phyloP scores from a whole-genome alignment of 1,140 invertebrate species.

The Wasmannia auropunctata region DNA sequence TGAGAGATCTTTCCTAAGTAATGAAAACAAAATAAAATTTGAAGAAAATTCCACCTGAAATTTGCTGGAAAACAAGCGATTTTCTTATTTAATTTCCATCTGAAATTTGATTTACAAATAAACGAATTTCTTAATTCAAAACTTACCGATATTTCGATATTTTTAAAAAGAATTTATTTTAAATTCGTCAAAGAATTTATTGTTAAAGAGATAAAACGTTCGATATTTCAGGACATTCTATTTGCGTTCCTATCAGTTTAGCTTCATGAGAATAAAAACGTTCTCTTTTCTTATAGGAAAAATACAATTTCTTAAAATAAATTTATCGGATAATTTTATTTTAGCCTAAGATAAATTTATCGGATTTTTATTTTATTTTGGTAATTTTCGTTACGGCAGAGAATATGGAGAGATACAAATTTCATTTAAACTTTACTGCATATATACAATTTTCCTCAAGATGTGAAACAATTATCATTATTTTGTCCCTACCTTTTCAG shows the following conservation, averaged over 20 bases:
- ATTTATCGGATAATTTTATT: not conserved
- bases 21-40: not conserved
- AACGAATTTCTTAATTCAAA: not conserved
- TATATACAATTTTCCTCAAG: not conserved
- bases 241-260: not conserved
- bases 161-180: not conserved
- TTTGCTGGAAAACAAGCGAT: not conserved
- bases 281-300: not conserved
- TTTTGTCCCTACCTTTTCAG: constrained; percentile 70
- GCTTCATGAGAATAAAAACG: not conserved
- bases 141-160: not conserved
- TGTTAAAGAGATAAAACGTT: not conserved
- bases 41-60: not conserved
- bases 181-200: not conserved
- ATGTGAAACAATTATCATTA: constrained; percentile 11
- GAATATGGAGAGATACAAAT: not conserved
- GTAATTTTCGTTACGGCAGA: not conserved
- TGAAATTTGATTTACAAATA: not conserved
- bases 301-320: not conserved
- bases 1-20: not conserved
- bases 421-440: not conserved
- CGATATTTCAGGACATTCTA: not conserved
- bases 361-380: not conserved
- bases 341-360: not conserved
- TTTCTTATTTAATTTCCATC: not conserved